phyloP scores from a whole-genome alignment of 2,888 invertebrate genomes.

The Caenorhabditis uteleia region DNA sequence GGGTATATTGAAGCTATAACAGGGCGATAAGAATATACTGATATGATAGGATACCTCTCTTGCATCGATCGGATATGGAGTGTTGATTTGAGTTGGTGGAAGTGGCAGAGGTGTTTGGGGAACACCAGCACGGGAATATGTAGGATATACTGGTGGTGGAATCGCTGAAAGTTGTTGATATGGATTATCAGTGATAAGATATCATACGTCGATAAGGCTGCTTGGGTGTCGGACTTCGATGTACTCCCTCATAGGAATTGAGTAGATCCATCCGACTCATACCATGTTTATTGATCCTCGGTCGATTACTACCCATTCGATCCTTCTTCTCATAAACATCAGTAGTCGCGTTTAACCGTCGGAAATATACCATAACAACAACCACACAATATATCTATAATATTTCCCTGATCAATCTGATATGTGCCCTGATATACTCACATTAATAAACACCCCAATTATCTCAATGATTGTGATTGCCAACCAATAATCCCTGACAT shows the following conservation, averaged over 20 bases:
- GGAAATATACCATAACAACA: conserved; percentile 64
- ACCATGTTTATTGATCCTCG: conserved; percentile 29
- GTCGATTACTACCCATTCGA: conserved; percentile 21
- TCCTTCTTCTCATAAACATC: conserved; percentile 62
- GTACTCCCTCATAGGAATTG: conserved; percentile 16
- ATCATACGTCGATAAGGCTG: conserved; percentile 1
- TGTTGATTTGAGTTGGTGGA: conserved; percentile 38
- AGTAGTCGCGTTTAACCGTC: conserved; percentile 55
- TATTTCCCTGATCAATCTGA: neutral
- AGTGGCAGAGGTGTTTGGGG: conserved; percentile 46
- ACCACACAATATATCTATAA: conserved; percentile 64
- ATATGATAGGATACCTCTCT: conserved; percentile 6
- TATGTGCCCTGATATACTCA: conserved; percentile 23
- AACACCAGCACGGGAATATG: conserved; percentile 41
- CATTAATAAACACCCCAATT: conserved; percentile 66
- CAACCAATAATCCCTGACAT: conserved; percentile 69
- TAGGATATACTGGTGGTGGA: conserved; percentile 42
- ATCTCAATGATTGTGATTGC: conserved; percentile 67
- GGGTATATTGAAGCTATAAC: conserved; percentile 11
- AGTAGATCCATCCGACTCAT: conserved; percentile 43
- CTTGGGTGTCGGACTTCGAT: conserved; percentile 7
- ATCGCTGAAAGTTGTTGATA: conserved; percentile 21
- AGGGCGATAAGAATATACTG: neutral
- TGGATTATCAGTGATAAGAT: neutral
- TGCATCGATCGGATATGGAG: conserved; percentile 47